Base-by-base conservation (phyloP, 2,888 invertebrate genomes). In the Acholoe squamosa region DNA sequence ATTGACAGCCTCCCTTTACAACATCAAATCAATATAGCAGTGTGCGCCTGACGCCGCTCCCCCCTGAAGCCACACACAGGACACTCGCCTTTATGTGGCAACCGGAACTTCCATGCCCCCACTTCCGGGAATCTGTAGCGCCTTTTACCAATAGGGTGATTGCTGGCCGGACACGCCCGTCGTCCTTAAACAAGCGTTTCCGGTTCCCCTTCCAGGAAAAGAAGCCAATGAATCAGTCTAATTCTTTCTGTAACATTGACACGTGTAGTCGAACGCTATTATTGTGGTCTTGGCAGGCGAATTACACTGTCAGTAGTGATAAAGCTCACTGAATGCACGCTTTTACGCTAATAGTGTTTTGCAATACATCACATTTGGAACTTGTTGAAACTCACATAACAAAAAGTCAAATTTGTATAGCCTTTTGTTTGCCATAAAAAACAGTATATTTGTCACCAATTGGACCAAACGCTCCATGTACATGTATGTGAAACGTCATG, bases 161-260 rank as follows among this genome's bases (percentile, higher is more conserved):
- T n/a, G 61, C 5, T 61, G 61, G 19, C 61, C 61, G n/a, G 61
- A 61, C 3, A 61, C 43, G 43, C 5, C 43, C 43, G 43, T 43
- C 43, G n/a, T 61, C n/a, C 61, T 61, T n/a, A 61, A n/a, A 61
- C 61, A 61, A 61, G 22, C 61, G 19, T 61, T 61, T 61, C 61
- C 61, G 61, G 61, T 61, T 61, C 14, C 3, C 3, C 61, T 61
- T 61, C 61, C 22, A n/a, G n/a, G 61, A 61, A 61, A n/a, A n/a
- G 22, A n/a, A 19, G 61, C 22, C n/a, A n/a, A 3, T 61, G 19
- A 61, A 19, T 61, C 54, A 54, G 54, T 54, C 19, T 54, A 54
- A 54, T 54, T 61, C n/a, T 19, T n/a, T 19, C n/a, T 61, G 61
- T 3, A 43, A 43, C 43, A 43, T 7, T 43, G 43, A 43, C 43